Evolutionary conservation across 2,888 invertebrate species (phyloP).

Genomic region (Corbicula japonica): DNA sequence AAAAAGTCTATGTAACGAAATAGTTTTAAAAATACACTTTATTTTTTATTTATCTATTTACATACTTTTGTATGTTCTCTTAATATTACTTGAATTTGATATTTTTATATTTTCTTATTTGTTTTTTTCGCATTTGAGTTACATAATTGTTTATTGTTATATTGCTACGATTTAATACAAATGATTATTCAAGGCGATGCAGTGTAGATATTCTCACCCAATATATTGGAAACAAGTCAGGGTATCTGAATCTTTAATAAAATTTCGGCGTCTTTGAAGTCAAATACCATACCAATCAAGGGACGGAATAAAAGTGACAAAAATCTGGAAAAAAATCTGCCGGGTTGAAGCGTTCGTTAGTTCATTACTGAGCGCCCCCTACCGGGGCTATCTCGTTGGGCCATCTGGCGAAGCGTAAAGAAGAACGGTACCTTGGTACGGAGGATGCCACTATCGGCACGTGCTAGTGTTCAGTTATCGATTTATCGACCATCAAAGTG

Average conservation of each 20-base stretch:
- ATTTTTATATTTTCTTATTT: too few species aligned
- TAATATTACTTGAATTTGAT: too few species aligned
- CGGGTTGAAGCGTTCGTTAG: slow-evolving; percentile 17
- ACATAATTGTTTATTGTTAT: too few species aligned
- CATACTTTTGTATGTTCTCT: too few species aligned
- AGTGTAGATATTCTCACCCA: slow-evolving; percentile 30
- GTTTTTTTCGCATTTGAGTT: too few species aligned
- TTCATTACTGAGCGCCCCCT: slow-evolving; percentile 56
- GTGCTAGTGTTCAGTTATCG: slow-evolving; percentile 39
- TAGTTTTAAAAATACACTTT: too few species aligned
- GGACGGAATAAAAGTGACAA: slow-evolving; percentile 47
- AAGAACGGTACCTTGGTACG: slow-evolving; percentile 56
- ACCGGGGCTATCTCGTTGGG: slow-evolving; percentile 21
- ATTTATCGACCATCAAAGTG: slow-evolving; percentile 63
- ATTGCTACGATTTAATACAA: too few species aligned
- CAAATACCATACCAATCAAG: slow-evolving; percentile 50
- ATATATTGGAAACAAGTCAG: background rate
- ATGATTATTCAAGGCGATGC: too few species aligned
- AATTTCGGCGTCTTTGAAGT: slow-evolving; percentile 18
- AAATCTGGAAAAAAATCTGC: slow-evolving; percentile 26
- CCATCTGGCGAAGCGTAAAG: slow-evolving; percentile 58
- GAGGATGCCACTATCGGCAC: slow-evolving; percentile 54
- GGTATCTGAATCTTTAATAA: slow-evolving; percentile 3
- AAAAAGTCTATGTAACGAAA: too few species aligned
- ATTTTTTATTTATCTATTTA: too few species aligned